These are phyloP conservation scores for Nerophis ophidion DNA, from an alignment of 2,113 vertebrate genomes.

Conservation along the genomic window DNA sequence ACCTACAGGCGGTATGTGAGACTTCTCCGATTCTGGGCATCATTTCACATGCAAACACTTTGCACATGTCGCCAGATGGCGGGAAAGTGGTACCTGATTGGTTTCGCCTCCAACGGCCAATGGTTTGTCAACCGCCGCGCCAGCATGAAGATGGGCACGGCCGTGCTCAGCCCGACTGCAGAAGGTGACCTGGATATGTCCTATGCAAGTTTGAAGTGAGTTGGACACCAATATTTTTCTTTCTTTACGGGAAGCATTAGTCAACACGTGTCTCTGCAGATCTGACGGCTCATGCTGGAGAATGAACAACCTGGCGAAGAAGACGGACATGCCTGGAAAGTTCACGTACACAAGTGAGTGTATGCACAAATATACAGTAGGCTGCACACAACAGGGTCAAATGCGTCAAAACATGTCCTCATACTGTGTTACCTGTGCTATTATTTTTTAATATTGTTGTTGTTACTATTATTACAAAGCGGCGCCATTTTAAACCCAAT, in stretches of 20 bases:
- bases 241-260: not conserved
- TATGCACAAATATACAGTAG: not conserved
- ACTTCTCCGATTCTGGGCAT: not conserved
- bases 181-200: conserved; percentile 74
- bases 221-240: not conserved
- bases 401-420: no score
- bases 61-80: conserved; percentile 60
- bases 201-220: conserved; percentile 59
- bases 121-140: conserved; percentile 71
- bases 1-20: conserved; percentile 70
- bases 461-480: no score
- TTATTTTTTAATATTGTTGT: no score
- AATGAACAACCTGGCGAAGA: conserved; percentile 69
- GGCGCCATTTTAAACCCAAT: no score
- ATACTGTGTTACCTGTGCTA: no score
- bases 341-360: conserved; percentile 68
- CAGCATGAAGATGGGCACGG: conserved; percentile 76
- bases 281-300: conserved; percentile 65
- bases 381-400: no score
- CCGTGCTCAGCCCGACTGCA: conserved; percentile 52
- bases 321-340: conserved; percentile 59
- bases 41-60: not conserved
- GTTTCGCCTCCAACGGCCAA: conserved; percentile 74
- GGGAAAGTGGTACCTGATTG: conserved; percentile 81
- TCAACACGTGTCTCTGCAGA: conserved; percentile 52